Percentiles rank a stretch among this genome's conserved stretches.
phyloP scores from a whole-genome alignment of 2,113 vertebrate species.

The Mesitornis unicolor region DNA sequence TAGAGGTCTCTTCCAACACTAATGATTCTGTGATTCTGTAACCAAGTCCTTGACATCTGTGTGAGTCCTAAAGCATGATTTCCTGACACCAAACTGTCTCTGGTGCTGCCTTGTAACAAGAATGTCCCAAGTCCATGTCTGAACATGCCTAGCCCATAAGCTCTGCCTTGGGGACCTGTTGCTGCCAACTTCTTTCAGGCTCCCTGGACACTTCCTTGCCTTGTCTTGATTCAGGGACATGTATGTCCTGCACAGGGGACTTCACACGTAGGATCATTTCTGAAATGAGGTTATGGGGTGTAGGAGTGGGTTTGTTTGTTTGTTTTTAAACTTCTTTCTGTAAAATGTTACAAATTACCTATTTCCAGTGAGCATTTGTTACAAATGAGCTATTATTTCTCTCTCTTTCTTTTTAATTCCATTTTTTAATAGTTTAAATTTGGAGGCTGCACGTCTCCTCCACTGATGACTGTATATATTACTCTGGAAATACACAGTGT shows the following conservation, averaged over 20 bases:
- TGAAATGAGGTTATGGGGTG: background rate
- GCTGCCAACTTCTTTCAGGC: background rate
- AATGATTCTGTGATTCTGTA: no score
- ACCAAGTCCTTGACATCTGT: background rate
- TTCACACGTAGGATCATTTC: background rate
- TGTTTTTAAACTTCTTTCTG: background rate
- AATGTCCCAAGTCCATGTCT: background rate
- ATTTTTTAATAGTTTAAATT: background rate
- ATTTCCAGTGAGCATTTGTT: background rate
- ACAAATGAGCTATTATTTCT: background rate
- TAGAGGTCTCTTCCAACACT: no score
- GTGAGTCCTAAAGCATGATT: background rate
- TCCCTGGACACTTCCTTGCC: background rate
- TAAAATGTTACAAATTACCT: background rate
- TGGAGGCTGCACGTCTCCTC: background rate
- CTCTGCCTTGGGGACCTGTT: background rate
- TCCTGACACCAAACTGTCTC: background rate
- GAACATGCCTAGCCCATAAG: background rate
- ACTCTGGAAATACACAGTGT: background rate
- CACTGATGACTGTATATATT: background rate
- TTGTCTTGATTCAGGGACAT: background rate
- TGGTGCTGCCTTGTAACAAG: background rate
- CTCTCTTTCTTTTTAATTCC: background rate
- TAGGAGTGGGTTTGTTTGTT: accelerated
- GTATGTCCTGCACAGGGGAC: background rate